Conservation (phyloP, 2,888 invertebrate species). For the Thymelicus acteon region DNA sequence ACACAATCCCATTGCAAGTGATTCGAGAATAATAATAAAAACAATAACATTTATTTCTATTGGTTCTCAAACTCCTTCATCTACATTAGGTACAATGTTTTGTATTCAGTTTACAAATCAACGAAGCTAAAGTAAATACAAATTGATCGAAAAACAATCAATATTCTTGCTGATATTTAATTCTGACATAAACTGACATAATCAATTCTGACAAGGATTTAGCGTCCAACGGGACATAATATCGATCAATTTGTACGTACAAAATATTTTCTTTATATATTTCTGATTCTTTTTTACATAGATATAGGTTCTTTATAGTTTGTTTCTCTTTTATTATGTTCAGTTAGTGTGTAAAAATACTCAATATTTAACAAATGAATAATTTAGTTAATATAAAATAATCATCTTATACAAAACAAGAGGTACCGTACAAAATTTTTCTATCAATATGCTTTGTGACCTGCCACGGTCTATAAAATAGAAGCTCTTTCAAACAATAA, state of each 20-base stretch:
- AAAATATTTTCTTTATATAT: constrained; percentile 74
- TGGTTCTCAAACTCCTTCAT: constrained; percentile 77
- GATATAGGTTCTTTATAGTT: constrained; percentile 68
- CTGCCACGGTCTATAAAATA: constrained; percentile 63
- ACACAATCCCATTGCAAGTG: constrained; percentile 78
- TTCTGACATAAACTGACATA: neutral
- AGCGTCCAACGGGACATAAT: constrained; percentile 7
- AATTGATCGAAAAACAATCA: constrained; percentile 54
- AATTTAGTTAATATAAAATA: constrained; percentile 72
- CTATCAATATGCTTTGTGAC: constrained; percentile 38
- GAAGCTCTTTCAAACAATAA: constrained; percentile 65
- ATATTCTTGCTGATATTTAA: constrained; percentile 12
- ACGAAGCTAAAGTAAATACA: constrained; percentile 68
- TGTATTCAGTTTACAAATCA: constrained; percentile 77
- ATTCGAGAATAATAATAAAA: constrained; percentile 83
- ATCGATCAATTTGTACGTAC: constrained; percentile 63
- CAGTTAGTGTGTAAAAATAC: constrained; percentile 83
- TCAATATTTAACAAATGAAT: constrained; percentile 81
- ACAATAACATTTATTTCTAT: constrained; percentile 84
- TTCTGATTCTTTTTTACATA: constrained; percentile 71
- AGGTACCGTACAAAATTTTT: constrained; percentile 63
- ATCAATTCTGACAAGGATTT: constrained; percentile 31
- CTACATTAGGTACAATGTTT: constrained; percentile 82
- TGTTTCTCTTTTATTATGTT: constrained; percentile 72
- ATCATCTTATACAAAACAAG: constrained; percentile 80